Percentiles rank a stretch among this genome's conserved stretches.
Evolutionary conservation across 2,888 invertebrate species (phyloP).

Genomic region (Ligdia adustata): DNA sequence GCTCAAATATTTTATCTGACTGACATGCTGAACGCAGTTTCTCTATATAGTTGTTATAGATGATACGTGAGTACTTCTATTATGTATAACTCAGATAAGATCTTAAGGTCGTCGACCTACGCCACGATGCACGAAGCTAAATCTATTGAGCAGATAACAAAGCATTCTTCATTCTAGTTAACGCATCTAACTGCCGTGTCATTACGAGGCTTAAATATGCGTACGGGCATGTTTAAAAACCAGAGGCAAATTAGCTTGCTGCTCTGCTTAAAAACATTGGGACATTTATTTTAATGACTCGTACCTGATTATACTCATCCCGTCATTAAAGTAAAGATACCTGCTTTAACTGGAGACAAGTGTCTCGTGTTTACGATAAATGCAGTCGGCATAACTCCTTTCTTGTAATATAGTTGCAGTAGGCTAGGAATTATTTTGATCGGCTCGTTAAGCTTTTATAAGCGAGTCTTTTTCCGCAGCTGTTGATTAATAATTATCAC

Average conservation of each 20-base stretch:
- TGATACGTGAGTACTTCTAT: background rate
- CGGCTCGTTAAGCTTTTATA: conserved; percentile 55
- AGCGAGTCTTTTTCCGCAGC: conserved; percentile 62
- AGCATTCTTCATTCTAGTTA: conserved; percentile 25
- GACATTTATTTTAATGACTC: conserved; percentile 16
- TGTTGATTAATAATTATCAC: conserved; percentile 66
- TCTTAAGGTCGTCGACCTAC: conserved; percentile 19
- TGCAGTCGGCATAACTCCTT: conserved; percentile 23
- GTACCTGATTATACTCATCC: conserved; percentile 7
- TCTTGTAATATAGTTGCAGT: conserved; percentile 39
- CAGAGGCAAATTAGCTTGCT: conserved; percentile 3
- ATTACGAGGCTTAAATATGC: conserved; percentile 9
- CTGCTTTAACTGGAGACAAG: conserved; percentile 10
- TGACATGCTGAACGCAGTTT: background rate
- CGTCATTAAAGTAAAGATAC: conserved; percentile 16
- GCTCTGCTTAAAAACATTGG: conserved; percentile 8
- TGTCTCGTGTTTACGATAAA: conserved; percentile 31
- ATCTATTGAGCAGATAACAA: conserved; percentile 26
- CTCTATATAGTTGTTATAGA: background rate
- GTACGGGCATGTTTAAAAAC: conserved; percentile 14
- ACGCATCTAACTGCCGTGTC: conserved; percentile 23
- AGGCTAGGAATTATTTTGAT: conserved; percentile 51
- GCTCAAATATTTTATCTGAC: background rate
- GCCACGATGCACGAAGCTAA: conserved; percentile 22
- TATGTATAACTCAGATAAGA: conserved; percentile 13